These are phyloP conservation scores for Machimus atricapillus DNA, from an alignment of 2,888 invertebrate species.

Conservation along the genomic window DNA sequence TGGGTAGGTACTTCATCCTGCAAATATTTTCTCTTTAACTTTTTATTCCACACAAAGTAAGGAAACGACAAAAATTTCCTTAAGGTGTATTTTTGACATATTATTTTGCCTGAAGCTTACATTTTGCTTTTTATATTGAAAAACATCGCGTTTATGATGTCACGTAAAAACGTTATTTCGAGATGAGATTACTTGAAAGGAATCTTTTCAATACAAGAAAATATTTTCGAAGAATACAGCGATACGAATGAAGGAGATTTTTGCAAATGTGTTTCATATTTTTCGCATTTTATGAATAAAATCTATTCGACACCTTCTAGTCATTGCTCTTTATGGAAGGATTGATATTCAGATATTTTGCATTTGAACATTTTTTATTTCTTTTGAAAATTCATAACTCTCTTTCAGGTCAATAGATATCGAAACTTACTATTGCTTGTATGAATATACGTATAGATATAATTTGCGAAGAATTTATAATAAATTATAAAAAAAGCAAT, in stretches of 20 bases:
- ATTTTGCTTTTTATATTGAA: neutral
- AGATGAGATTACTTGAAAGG: neutral
- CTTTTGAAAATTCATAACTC: neutral
- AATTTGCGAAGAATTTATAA: neutral
- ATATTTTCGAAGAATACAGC: neutral
- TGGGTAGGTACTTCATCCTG: neutral
- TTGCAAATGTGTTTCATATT: neutral
- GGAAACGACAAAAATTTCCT: neutral
- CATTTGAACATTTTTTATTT: neutral
- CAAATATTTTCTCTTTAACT: neutral
- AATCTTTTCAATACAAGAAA: neutral
- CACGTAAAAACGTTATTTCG: neutral
- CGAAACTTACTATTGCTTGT: too few species aligned
- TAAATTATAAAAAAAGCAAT: neutral
- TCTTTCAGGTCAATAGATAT: neutral
- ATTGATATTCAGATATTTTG: neutral
- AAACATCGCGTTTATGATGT: neutral
- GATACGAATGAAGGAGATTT: neutral
- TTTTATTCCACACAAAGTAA: neutral
- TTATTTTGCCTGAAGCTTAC: neutral
- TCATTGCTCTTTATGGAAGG: neutral
- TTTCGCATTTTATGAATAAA: neutral
- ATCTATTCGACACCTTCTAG: neutral
- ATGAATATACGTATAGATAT: too few species aligned
- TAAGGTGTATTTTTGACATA: neutral